Evolutionary conservation across 2,888 invertebrate genomes (phyloP).

Genomic region (Cordilura impudica): DNA sequence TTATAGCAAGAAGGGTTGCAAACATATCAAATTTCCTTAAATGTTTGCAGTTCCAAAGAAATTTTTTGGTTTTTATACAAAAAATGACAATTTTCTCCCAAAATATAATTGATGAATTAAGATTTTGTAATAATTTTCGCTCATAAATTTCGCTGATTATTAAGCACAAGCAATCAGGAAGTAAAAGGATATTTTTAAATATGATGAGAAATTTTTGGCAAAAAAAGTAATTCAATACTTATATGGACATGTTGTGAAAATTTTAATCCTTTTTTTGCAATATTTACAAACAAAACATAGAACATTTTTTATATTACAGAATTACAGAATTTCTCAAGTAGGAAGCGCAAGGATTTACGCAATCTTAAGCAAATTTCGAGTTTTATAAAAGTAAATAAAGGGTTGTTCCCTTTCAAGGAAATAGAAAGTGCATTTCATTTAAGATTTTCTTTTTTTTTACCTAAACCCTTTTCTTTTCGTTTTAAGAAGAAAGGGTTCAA

Average conservation of each 20-base stretch:
- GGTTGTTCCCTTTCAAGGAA: slow-evolving; percentile 11
- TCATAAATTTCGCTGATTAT: slow-evolving; percentile 38
- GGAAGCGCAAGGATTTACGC: slow-evolving; percentile 20
- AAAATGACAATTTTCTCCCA: slow-evolving; percentile 39
- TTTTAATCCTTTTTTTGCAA: slow-evolving; percentile 53
- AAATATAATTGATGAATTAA: slow-evolving; percentile 42
- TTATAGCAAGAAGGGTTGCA: slow-evolving; percentile 32
- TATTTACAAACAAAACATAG: slow-evolving; percentile 53
- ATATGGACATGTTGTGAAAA: slow-evolving; percentile 36
- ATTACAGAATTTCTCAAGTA: slow-evolving; percentile 11
- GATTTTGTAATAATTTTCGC: slow-evolving; percentile 7
- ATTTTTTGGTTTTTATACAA: slow-evolving; percentile 12
- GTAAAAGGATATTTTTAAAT: slow-evolving; percentile 47
- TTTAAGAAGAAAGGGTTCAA: slow-evolving; percentile 3
- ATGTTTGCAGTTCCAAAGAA: not conserved
- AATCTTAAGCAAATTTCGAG: not conserved
- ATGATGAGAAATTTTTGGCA: slow-evolving; percentile 29
- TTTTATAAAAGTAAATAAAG: not conserved
- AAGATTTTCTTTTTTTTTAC: slow-evolving; percentile 3
- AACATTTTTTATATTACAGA: slow-evolving; percentile 12
- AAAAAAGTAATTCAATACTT: slow-evolving; percentile 41
- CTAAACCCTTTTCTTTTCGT: slow-evolving; percentile 10
- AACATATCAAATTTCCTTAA: slow-evolving; percentile 41
- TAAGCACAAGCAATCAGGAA: slow-evolving; percentile 12
- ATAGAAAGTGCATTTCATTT: not conserved